phyloP scores from a whole-genome alignment of 2,113 vertebrate genomes.

The Sinocyclocheilus maitianheensis region DNA sequence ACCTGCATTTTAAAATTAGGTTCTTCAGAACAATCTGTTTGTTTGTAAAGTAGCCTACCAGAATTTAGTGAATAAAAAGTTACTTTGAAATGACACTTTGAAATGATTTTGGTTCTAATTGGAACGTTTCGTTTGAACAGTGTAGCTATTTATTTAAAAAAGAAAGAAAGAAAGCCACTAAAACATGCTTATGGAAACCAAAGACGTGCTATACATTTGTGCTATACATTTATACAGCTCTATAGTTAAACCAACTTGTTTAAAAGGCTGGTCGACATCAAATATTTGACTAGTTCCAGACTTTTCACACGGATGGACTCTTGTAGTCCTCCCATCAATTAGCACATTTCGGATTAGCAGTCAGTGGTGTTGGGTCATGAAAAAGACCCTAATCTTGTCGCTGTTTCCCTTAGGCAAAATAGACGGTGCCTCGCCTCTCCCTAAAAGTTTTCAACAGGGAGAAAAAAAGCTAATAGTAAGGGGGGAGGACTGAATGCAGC shows the following conservation, averaged over 20 bases:
- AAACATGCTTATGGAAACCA: background rate
- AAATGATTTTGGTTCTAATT: background rate
- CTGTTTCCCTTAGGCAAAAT: constrained; percentile 78
- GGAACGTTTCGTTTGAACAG: background rate
- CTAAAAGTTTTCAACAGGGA: constrained; percentile 69
- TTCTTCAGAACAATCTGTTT: background rate
- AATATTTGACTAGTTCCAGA: constrained; percentile 28
- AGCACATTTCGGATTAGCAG: constrained; percentile 84
- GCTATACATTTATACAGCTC: background rate
- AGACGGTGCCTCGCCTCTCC: constrained; percentile 61
- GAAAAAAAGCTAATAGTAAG: constrained; percentile 63
- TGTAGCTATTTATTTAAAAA: background rate
- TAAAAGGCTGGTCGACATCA: constrained; percentile 14
- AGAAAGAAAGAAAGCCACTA: background rate
- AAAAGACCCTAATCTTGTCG: constrained; percentile 80
- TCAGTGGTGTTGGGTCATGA: constrained; percentile 75
- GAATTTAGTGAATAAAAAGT: background rate
- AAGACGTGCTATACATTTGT: background rate
- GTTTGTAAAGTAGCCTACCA: background rate
- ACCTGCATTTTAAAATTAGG: background rate
- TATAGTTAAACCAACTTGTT: background rate
- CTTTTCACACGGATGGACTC: constrained; percentile 35
- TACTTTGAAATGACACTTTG: background rate
- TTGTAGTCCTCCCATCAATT: constrained; percentile 74
- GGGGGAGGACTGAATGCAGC: constrained; percentile 67